These are phyloP conservation scores for Betta splendens DNA, from an alignment of 2,797 vertebrate genomes.

Conservation along the genomic window DNA sequence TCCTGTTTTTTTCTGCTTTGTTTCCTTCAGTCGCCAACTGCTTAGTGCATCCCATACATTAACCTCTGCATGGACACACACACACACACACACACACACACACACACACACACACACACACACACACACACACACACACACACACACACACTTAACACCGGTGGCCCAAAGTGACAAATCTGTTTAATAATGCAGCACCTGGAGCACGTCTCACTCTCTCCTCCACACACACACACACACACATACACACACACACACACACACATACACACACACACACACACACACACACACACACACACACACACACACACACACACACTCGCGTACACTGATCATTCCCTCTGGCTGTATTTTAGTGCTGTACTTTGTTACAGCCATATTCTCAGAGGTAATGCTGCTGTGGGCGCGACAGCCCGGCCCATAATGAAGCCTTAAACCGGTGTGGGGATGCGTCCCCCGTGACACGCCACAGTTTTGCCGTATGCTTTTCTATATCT, in stretches of 20 bases:
- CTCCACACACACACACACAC: constrained; percentile 30
- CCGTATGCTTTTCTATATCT: constrained; percentile 20
- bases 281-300: constrained; percentile 42
- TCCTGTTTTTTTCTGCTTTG: no score
- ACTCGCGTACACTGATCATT: constrained; percentile 56
- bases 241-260: no score
- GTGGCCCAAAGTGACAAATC: constrained; percentile 73
- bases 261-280: constrained; percentile 41
- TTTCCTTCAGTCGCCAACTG: neutral
- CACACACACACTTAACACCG: constrained; percentile 38
- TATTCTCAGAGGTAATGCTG: constrained; percentile 55
- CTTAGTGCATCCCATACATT: constrained; percentile 9
- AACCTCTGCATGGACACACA: neutral
- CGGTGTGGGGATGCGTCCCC: constrained; percentile 16
- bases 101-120: constrained; percentile 5
- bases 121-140: constrained; percentile 12
- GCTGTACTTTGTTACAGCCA: constrained; percentile 64
- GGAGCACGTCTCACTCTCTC: constrained; percentile 54
- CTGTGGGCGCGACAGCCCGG: constrained; percentile 15
- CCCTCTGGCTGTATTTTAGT: constrained; percentile 65
- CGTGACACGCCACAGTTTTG: constrained; percentile 34
- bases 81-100: constrained; percentile 1
- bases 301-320: constrained; percentile 10
- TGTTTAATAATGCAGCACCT: constrained; percentile 78
- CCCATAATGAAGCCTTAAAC: constrained; percentile 51